Percentiles rank a stretch among this genome's conserved stretches.
These are phyloP conservation scores for Carcharodon carcharias DNA, from an alignment of 2,797 vertebrate genomes.

Conservation along the genomic window DNA sequence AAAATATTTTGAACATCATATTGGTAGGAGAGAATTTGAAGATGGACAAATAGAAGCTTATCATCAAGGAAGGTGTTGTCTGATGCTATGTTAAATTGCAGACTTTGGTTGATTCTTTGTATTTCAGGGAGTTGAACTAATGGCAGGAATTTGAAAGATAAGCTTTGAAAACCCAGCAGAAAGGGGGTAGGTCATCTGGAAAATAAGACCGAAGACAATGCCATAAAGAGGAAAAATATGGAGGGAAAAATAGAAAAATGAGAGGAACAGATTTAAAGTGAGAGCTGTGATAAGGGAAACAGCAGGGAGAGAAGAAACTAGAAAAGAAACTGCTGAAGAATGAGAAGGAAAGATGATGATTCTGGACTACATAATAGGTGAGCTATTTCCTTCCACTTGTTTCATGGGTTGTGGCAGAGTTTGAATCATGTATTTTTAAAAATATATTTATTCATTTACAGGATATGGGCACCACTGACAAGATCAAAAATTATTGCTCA, in stretches of 20 bases:
- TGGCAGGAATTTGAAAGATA: background rate
- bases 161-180: background rate
- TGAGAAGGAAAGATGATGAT: background rate
- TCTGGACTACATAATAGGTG: background rate
- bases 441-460: background rate
- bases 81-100: background rate
- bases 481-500: background rate
- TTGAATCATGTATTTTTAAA: background rate
- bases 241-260: background rate
- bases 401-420: background rate
- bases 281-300: background rate
- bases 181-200: background rate
- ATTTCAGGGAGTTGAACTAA: background rate
- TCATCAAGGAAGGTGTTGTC: background rate
- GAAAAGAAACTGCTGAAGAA: background rate
- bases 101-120: background rate
- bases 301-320: background rate
- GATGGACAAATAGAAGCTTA: background rate
- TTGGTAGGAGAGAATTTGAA: background rate
- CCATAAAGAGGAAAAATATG: background rate
- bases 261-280: background rate
- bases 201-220: background rate
- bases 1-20: constrained; percentile 9
- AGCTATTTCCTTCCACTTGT: background rate
- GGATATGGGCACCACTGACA: background rate